These are phyloP conservation scores for Ctena decussata DNA, from an alignment of 2,888 invertebrate species.

Conservation along the genomic window DNA sequence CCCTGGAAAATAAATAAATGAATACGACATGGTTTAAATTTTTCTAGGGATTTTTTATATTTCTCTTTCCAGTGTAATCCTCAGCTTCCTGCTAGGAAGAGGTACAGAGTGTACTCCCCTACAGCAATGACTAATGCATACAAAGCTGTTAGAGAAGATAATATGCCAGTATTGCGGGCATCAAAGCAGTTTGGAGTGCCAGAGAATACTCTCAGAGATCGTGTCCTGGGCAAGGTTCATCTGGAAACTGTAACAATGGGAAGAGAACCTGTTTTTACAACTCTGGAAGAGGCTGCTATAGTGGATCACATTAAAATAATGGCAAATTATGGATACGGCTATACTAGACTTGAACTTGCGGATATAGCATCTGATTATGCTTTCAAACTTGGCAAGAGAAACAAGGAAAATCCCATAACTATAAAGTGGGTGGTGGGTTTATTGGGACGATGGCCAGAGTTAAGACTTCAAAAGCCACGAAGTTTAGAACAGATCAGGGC, in stretches of 20 bases:
- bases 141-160: background rate
- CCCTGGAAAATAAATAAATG: too few relatives aligned
- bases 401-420: constrained; percentile 2
- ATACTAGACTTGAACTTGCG: constrained; percentile 28
- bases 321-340: constrained; percentile 38
- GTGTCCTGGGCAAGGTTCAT: constrained; percentile 20
- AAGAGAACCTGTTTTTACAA: constrained; percentile 17
- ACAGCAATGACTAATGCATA: constrained; percentile 32
- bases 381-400: constrained; percentile 24
- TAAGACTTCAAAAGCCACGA: constrained; percentile 32
- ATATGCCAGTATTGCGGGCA: constrained; percentile 29
- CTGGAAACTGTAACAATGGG: constrained; percentile 21
- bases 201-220: constrained; percentile 23
- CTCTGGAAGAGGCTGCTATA: constrained; percentile 23
- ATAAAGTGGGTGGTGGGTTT: constrained; percentile 36
- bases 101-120: background rate
- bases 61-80: constrained; percentile 12
- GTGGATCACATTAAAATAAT: constrained; percentile 27
- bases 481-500: constrained; percentile 34
- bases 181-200: constrained; percentile 13
- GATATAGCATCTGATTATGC: constrained; percentile 38
- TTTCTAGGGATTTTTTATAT: background rate
- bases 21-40: background rate
- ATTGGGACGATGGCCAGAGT: constrained; percentile 36
- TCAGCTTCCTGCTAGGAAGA: background rate